Base-by-base conservation (phyloP, 2,113 vertebrate genomes). In the Gymnogyps californianus region DNA sequence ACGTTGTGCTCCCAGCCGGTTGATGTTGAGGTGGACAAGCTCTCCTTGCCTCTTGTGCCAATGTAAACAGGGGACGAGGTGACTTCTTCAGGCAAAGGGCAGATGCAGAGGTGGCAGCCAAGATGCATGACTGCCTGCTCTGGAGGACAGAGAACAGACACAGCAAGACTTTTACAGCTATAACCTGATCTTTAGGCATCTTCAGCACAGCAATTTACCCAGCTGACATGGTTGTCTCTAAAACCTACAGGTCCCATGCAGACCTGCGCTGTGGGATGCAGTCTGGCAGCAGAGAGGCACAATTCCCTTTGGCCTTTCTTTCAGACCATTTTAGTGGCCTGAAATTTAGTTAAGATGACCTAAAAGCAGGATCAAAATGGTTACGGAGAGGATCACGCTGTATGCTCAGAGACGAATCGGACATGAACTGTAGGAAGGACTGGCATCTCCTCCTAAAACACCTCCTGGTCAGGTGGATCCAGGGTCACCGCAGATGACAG, bases 361-460 rank as follows among this genome's bases (percentile, higher is more conserved):
- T 44, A 16, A 80, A 88, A 76, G 64, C 40, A 11, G n/a, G 26
- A 38, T 9, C 18, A 26, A 24, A 49, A 19, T 36, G n/a, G 9
- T 62, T 61, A 24, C 42, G 67, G 38, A 54, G 16, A 72, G 38
- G 47, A 54, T 40, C 16, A 26, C 1, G 0, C 32, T n/a, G 8
- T 24, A 13, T 44, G 52, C n/a, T 62, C 55, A 7, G 57, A 32
- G 32, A 10, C 3, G 1, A n/a, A 11, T 26, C 0, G 1, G 71
- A 40, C 6, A 3, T 25, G 66, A 64, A 3, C 7, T 34, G 40
- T 5, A 36, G 40, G 59, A 88, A 32, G 51, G 36, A 5, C 34
- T 32, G 64, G 11, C n/a, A 22, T 24, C 64, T 58, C 51, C 34
- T 64, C 49, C 42, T 66, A 4, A 31, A 67, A 40, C 70, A 49